Base-by-base conservation (phyloP, 2,888 invertebrate species). In the Mamestra brassicae region DNA sequence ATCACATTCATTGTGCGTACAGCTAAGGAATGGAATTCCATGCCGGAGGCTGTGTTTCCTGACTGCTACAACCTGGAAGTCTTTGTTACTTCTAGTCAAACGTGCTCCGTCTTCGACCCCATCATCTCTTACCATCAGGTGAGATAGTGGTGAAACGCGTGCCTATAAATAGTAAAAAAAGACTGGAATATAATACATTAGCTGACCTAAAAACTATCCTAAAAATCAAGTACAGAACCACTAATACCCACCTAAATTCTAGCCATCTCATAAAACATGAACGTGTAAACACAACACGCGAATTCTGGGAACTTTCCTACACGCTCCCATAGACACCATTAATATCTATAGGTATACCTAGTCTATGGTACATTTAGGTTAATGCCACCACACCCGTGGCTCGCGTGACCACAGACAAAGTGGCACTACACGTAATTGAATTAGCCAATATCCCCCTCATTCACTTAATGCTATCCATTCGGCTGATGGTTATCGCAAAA, bases 361-460 rank as follows among this genome's bases (percentile, higher is more conserved):
- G 57, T 52, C 72, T 74, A 66, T 80, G 74, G 63, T 55, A 78
- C 76, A 86, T 87, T 85, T 85, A 86, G 80, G 83, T 87, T 87
- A 90, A 79, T 79, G 74, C 67, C 63, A 85, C 80, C 85, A 78
- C 88, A 76, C 90, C 78, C 89, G 82, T 78, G 81, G 87, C 77
- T 93, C 89, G 93, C 93, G 94, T 94, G 94, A 90, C 92, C 88
- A 81, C 52, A 71, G 42, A 85, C 86, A 83, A 72, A 80, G 71
- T 84, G 75, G 85, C 88, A 84, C 81, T 78, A 84, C 61, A 80
- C 80, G 79, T 95, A 95, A 96, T 95, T 95, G 92, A 93, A 95
- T 95, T 95, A 95, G 90, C 89, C 92, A 91, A 92, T 93, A 93
- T 89, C 88, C 76, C 76, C 89, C 84, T 86, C 91, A 93, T 93